phyloP scores from a whole-genome alignment of 2,113 vertebrate genomes.

The Strix uralensis region DNA sequence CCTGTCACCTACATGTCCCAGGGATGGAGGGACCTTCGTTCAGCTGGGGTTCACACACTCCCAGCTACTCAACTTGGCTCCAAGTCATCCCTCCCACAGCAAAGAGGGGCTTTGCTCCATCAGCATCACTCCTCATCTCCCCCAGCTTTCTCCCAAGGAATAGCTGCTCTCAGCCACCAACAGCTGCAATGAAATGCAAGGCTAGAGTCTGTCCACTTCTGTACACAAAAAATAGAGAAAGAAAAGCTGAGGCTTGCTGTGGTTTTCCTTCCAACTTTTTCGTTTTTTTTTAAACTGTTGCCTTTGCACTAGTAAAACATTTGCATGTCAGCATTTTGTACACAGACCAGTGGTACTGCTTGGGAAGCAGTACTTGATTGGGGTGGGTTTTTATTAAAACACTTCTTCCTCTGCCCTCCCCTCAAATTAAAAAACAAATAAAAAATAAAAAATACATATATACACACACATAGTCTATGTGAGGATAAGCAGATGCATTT shows the following conservation, averaged over 20 bases:
- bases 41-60: background rate
- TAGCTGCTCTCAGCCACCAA: background rate
- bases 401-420: background rate
- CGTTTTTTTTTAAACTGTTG: background rate
- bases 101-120: background rate
- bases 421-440: background rate
- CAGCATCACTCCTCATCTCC: background rate
- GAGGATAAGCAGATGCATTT: background rate
- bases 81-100: background rate
- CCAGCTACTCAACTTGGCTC: background rate
- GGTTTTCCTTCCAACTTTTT: background rate
- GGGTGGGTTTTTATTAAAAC: background rate
- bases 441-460: background rate
- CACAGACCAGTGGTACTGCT: background rate
- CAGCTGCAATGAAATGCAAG: background rate
- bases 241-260: background rate
- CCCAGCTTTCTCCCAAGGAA: background rate
- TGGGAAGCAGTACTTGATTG: background rate
- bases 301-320: background rate
- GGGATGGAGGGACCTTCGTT: background rate
- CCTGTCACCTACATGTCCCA: background rate
- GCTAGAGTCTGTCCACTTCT: background rate
- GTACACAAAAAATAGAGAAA: background rate
- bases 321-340: background rate
- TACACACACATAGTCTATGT: background rate